phyloP scores from a whole-genome alignment of 2,888 invertebrate species.

The Fragum sueziense region DNA sequence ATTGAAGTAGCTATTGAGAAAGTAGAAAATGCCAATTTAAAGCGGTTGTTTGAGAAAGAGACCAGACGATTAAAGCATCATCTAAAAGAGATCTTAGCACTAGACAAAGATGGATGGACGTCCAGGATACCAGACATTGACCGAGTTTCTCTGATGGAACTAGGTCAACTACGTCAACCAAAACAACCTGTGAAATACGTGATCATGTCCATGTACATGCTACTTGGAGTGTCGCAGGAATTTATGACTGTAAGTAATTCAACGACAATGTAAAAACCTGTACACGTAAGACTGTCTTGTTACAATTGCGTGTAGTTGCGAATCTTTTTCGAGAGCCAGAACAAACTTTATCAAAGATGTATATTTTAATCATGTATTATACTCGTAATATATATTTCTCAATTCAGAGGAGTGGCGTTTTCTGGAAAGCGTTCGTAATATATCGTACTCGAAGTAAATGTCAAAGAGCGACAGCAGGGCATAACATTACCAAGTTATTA shows the following conservation, averaged over 20 bases:
- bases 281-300: too few relatives aligned
- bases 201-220: slow-evolving; percentile 45
- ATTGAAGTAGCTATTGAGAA: slow-evolving; percentile 41
- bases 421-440: too few relatives aligned
- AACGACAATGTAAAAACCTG: too few relatives aligned
- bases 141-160: slow-evolving; percentile 47
- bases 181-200: slow-evolving; percentile 40
- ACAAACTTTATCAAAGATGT: too few relatives aligned
- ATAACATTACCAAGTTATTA: too few relatives aligned
- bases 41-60: slow-evolving; percentile 30
- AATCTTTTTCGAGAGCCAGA: too few relatives aligned
- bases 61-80: slow-evolving; percentile 41
- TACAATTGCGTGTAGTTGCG: too few relatives aligned
- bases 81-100: slow-evolving; percentile 22
- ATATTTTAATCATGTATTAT: too few relatives aligned
- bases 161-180: slow-evolving; percentile 45
- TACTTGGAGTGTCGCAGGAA: slow-evolving; percentile 45
- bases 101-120: slow-evolving; percentile 49
- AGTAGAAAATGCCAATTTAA: slow-evolving; percentile 35
- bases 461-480: too few relatives aligned
- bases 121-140: slow-evolving; percentile 51
- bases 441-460: too few relatives aligned
- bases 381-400: too few relatives aligned
- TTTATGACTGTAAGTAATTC: slow-evolving; percentile 24
- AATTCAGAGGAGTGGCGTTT: too few relatives aligned